Base-by-base conservation (phyloP, 2,113 vertebrate species). In the Rhinichthys klamathensis region DNA sequence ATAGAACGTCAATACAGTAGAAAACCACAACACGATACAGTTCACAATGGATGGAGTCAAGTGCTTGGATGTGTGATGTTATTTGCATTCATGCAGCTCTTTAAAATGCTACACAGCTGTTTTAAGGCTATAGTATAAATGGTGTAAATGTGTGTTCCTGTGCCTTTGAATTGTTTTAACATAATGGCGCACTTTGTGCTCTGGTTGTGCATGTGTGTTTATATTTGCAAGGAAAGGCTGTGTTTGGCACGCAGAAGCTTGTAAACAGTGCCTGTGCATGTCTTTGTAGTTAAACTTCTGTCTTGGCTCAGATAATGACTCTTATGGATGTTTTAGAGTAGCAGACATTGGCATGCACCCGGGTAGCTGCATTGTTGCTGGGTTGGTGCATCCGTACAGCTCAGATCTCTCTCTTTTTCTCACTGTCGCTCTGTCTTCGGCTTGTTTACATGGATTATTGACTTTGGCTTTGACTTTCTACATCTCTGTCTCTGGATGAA, bases 281-380 rank as follows among this genome's bases (percentile, higher is more conserved):
- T 70, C 18, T 77, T 51, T 82, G 77, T 81, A 69, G 81, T 90
- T 86, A 75, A 38, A 78, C 67, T 44, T 82, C 27, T 83, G 58
- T 72, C 82, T 65, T 80, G 75, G 41, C 70, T 81, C 67, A 81
- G 84, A 78, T 69, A 72, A 80, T 80, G 25, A n/a, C 9, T 56
- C 60, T 78, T 82, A 87, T 86, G 70, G 41, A 77, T 90, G 84
- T 79, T 87, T 67, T 84, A 51, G 72, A 49, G 30, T 70, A 41
- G 63, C 88, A 74, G 80, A 89, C 44, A 32, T 38, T 75, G 75
- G 76, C 80, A 61, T 63, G 81, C 58, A 80, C 67, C 86, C 70
- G 44, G 79, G 80, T 75, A 65, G 72, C 65, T 79, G 18, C 69
- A 67, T 83, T 49, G 80, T 84, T 76, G 79, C 78, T 80, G 46